Conservation (phyloP, 2,113 vertebrate genomes). For the Noturus placidus region DNA sequence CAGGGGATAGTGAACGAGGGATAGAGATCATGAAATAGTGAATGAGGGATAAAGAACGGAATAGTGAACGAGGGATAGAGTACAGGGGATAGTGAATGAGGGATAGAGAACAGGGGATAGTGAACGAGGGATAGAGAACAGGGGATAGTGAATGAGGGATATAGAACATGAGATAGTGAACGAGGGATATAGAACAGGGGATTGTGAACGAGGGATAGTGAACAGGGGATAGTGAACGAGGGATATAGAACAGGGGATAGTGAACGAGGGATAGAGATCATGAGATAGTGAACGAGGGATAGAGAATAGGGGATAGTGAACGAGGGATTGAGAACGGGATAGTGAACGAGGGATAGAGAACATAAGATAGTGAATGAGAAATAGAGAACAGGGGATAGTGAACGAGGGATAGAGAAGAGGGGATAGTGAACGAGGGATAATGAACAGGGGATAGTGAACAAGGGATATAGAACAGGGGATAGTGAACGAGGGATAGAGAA, state of each 20-base stretch:
- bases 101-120: neutral
- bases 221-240: neutral
- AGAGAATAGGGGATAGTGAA: no score
- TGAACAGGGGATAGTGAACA: no score
- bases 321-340: slow-evolving; percentile 14
- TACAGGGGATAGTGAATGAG: neutral
- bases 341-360: neutral
- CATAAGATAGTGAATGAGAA: neutral
- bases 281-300: no score
- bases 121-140: neutral
- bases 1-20: no score
- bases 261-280: no score
- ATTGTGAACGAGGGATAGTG: slow-evolving; percentile 7
- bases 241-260: neutral
- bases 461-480: neutral
- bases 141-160: neutral
- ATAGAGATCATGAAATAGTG: no score
- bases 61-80: neutral
- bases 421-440: no score
- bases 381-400: neutral
- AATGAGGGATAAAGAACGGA: no score
- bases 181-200: neutral
- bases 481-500: slow-evolving; percentile 6
- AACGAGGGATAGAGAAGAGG: no score
- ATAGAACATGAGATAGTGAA: no score